Base-by-base conservation (phyloP, 1,140 invertebrate genomes). In the Neuroterus valhalla region DNA sequence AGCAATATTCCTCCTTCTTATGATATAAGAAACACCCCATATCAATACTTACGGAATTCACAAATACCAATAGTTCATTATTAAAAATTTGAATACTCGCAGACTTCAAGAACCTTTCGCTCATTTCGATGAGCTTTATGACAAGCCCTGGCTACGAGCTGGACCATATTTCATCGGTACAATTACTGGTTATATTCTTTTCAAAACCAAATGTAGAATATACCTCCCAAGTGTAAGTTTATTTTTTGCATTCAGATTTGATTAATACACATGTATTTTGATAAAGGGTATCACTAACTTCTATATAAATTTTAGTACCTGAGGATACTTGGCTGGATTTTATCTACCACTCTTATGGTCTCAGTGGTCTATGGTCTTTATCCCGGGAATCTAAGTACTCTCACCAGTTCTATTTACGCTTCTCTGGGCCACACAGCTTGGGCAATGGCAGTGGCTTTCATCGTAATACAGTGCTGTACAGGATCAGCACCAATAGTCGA, bases 111-210 rank as follows among this genome's bases (percentile, higher is more conserved):
- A 96, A 81, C 95, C 95, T 10, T 96, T 96, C 77, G 94, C 95
- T 71, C 92, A 95, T 72, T 96, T 96, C 85, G 95, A 96, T 82
- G 92, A 94, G 72, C 88, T 96, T 19, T 96, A 96, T 83, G 95
- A 96, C 86, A 96, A 96, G 83, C 95, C 95, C 2, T 96, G 95
- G 95, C 92, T 95, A 15, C 90, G 95, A 82, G 93, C 96, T 10
- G 95, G 95, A 6, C 94, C 95, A 6, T 96, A 96, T 86, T 92
- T 96, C 72, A 90, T 96, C 31, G 95, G 95, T 70, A 95, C 96
- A 91, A 90, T 93, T 10, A 91, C 94, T 12, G 95, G 95, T 10
- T 96, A 94, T 89, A 91, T 94, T 67, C 85, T 96, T 17, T 94
- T 94, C 85, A 93, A 92, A 82, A 93, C 93, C 1, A 94, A 95